These are phyloP conservation scores for Noctua janthe DNA, from an alignment of 2,888 invertebrate species.

Conservation along the genomic window DNA sequence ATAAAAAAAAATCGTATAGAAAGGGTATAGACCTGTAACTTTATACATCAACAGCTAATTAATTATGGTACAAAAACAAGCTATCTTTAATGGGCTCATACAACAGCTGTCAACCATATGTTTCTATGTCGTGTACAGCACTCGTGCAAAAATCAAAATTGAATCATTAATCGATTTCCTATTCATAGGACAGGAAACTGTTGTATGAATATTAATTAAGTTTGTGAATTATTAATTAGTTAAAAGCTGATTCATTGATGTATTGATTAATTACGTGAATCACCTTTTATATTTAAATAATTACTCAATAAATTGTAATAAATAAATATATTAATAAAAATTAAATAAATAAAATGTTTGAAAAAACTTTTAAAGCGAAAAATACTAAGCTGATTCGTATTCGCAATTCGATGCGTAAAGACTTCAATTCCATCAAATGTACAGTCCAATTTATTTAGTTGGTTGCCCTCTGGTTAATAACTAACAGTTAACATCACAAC, in stretches of 20 bases:
- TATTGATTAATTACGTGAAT: not conserved
- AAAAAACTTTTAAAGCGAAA: not conserved
- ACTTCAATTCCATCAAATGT: not conserved
- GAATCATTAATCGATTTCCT: slow-evolving; percentile 17
- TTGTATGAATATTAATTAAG: slow-evolving; percentile 33
- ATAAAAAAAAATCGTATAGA: no score
- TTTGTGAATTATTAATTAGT: slow-evolving; percentile 22
- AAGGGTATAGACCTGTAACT: no score
- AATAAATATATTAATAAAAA: no score
- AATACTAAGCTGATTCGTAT: not conserved
- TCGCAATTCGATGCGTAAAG: not conserved
- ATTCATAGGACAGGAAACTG: slow-evolving; percentile 20
- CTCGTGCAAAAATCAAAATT: slow-evolving; percentile 22
- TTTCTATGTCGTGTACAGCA: slow-evolving; percentile 12
- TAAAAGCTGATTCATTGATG: slow-evolving; percentile 15
- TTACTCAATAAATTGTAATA: not conserved
- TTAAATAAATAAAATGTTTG: not conserved
- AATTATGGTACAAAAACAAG: not conserved
- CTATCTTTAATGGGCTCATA: no score
- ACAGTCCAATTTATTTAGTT: no score
- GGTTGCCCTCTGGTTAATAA: not conserved
- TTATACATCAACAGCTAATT: not conserved
- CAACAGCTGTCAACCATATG: slow-evolving; percentile 2
- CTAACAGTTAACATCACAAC: not conserved
- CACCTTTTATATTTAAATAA: not conserved